These are phyloP conservation scores for Microctonus hyperodae DNA, from an alignment of 2,888 invertebrate genomes.

Conservation along the genomic window DNA sequence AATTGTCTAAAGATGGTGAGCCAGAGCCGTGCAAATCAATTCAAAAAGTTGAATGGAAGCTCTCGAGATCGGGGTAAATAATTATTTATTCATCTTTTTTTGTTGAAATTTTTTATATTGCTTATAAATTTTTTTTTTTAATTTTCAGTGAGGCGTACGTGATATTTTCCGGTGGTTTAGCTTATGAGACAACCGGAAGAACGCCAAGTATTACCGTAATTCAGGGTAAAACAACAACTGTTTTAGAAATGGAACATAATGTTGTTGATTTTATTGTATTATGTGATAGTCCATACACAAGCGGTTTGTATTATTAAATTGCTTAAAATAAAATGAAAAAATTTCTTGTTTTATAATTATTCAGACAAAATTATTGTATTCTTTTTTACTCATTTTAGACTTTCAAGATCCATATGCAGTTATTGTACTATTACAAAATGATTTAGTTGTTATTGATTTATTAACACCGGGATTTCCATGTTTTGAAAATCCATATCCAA, in stretches of 20 bases:
- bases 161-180: conserved; percentile 96
- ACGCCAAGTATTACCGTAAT: conserved; percentile 95
- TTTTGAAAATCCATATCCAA: conserved; percentile 99
- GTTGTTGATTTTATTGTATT: conserved; percentile 97
- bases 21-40: conserved; percentile 94
- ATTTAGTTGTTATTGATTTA: conserved; percentile 97
- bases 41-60: conserved; percentile 95
- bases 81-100: conserved; percentile 10
- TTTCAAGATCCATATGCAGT: conserved; percentile 98
- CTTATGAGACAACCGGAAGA: conserved; percentile 87
- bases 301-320: conserved; percentile 72
- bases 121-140: not conserved
- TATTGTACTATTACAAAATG: conserved; percentile 96
- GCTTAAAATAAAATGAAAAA: not conserved
- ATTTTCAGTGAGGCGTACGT: conserved; percentile 84
- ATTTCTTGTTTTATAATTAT: not conserved
- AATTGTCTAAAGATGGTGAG: conserved; percentile 91
- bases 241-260: conserved; percentile 98
- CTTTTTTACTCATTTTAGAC: conserved; percentile 69
- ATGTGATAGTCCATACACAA: conserved; percentile 92
- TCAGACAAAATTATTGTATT: too few species aligned
- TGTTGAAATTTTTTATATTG: too few species aligned
- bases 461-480: conserved; percentile 95
- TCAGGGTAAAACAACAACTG: conserved; percentile 95
- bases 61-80: conserved; percentile 79